Evolutionary conservation across 1,140 invertebrate genomes (phyloP).

Genomic region (Brevipalpus yothersi): DNA sequence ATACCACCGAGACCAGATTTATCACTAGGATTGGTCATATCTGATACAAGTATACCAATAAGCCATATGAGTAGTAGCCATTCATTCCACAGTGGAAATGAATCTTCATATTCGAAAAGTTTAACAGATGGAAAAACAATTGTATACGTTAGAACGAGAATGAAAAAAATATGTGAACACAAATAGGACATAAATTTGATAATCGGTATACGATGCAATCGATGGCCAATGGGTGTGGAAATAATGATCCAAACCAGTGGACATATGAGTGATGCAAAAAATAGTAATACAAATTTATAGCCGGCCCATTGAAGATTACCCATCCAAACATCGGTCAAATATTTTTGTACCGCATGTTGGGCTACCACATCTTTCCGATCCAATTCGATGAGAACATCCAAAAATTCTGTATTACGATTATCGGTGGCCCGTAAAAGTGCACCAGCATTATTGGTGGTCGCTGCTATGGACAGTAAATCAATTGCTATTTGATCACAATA

Average conservation of each 20-base stretch:
- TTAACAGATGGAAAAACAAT: slow-evolving; percentile 52
- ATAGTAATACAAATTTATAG: slow-evolving; percentile 76
- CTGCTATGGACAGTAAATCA: slow-evolving; percentile 73
- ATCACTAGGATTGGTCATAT: slow-evolving; percentile 86
- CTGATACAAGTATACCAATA: slow-evolving; percentile 76
- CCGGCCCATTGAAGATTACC: slow-evolving; percentile 83
- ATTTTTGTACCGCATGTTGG: slow-evolving; percentile 23
- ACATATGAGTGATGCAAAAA: slow-evolving; percentile 68
- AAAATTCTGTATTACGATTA: slow-evolving; percentile 67
- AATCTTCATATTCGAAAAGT: slow-evolving; percentile 20
- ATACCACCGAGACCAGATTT: slow-evolving; percentile 81
- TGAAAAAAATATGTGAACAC: slow-evolving; percentile 90
- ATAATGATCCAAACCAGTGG: slow-evolving; percentile 90
- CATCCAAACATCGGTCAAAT: slow-evolving; percentile 74
- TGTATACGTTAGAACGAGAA: slow-evolving; percentile 69
- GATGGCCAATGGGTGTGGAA: slow-evolving; percentile 77
- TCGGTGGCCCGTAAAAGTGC: slow-evolving; percentile 72
- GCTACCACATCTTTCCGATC: slow-evolving; percentile 72
- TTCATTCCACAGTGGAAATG: slow-evolving; percentile 65
- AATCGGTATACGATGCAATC: slow-evolving; percentile 68
- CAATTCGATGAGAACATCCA: slow-evolving; percentile 82
- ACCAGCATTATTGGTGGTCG: slow-evolving; percentile 74
- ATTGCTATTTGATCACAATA: slow-evolving; percentile 94
- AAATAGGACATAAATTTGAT: slow-evolving; percentile 99
- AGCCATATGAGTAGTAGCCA: slow-evolving; percentile 90